Evolutionary conservation across 1,140 invertebrate genomes (phyloP), one percentile per base, ranked within the genome.

Genomic region (Probaryconus sp.): DNA sequence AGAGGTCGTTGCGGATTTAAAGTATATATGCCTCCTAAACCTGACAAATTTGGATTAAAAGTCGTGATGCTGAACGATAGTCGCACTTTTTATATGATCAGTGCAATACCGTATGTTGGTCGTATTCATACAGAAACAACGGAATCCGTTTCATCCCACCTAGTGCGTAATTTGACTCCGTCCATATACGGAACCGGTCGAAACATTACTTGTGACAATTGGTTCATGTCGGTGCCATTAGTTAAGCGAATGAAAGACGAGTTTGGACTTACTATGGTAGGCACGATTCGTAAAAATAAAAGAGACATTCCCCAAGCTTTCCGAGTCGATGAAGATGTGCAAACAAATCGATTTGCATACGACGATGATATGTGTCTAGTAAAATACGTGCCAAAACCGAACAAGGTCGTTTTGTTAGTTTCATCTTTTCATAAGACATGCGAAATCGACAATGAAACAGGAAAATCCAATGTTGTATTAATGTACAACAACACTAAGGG

Each of bases 201-300:
- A 9, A 83, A 85, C 37, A 68, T 84, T 0, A 84, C 79, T 0
- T 78, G 80, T 17, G 83, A 87, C 65, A 85, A 84, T 64, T 84
- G 80, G 78, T 82, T 83, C 60, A 75, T 67, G 0, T 81, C 81
- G 21, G 71, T 80, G 1, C 45, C 24, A 11, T 3, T 51, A 0
- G 31, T 50, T 10, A 28, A 28, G 30, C 28, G 5, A 56, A 17
- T 53, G 33, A 6, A 5, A 42, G 48, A 24, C 28, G 11, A 69
- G 11, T 45, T 26, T 9, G 10, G 7, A 10, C 5, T 68, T 6
- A 84, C 78, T 14, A 24, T 67, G 30, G 77, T 82, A 14, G 86
- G 78, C 2, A 87, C 80, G 5, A 11, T 88, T 1, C 65, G 77
- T 63, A 87, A 83, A 74, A 87, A 86, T 21, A 88, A 84, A 68